phyloP scores from a whole-genome alignment of 1,140 invertebrate genomes.

The Lordiphosa collinella region DNA sequence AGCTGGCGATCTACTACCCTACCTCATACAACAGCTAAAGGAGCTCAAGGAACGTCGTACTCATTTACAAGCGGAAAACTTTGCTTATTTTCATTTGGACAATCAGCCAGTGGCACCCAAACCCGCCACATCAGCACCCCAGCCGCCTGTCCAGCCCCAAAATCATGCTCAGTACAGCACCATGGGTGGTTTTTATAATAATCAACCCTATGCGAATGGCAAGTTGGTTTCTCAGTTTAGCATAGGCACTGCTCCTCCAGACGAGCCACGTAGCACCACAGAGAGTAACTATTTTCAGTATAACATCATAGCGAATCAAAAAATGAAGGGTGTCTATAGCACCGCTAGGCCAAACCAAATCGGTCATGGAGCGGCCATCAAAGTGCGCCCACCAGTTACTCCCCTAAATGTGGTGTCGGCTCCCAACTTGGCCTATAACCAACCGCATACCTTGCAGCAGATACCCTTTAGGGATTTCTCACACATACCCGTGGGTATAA shows the following conservation, averaged over 20 bases:
- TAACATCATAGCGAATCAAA: slow-evolving; percentile 72
- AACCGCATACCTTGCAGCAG: slow-evolving; percentile 29
- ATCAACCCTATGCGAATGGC: slow-evolving; percentile 18
- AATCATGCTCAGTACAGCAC: slow-evolving; percentile 72
- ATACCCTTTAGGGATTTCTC: slow-evolving; percentile 39
- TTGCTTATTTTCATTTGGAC: slow-evolving; percentile 75
- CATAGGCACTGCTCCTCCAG: slow-evolving; percentile 24
- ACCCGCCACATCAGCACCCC: slow-evolving; percentile 14
- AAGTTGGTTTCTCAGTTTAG: slow-evolving; percentile 70
- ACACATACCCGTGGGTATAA: slow-evolving; percentile 48
- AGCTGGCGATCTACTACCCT: slow-evolving; percentile 52
- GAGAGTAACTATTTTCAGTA: slow-evolving; percentile 77
- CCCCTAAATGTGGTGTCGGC: slow-evolving; percentile 56
- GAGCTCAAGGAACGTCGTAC: slow-evolving; percentile 65
- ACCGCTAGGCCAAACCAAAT: slow-evolving; percentile 42
- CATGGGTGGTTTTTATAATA: slow-evolving; percentile 82
- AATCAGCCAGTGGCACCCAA: slow-evolving; percentile 43
- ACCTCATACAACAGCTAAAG: slow-evolving; percentile 62
- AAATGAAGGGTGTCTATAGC: slow-evolving; percentile 65
- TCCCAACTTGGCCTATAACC: slow-evolving; percentile 52
- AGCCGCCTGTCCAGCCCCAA: neutral
- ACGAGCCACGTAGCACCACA: slow-evolving; percentile 41
- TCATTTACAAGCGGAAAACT: slow-evolving; percentile 68
- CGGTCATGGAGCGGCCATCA: slow-evolving; percentile 28
- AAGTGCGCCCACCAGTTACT: slow-evolving; percentile 43